Percentiles rank a stretch among this genome's conserved stretches.
Evolutionary conservation across 1,140 invertebrate genomes (phyloP).

Genomic region (Laupala kohalensis): DNA sequence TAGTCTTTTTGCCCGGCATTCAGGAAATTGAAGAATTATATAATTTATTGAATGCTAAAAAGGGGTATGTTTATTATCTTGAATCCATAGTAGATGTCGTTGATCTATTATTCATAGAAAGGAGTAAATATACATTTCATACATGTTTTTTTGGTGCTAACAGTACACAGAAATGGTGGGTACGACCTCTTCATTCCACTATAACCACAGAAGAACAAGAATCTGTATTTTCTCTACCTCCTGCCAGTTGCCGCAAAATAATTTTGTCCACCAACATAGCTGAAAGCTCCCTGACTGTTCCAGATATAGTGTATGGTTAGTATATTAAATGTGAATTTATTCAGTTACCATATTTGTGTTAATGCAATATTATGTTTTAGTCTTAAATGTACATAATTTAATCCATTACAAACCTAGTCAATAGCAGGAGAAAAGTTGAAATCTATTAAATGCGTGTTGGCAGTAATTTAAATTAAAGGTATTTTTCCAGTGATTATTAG

Average conservation of each 20-base stretch:
- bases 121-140: too few species aligned
- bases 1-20: constrained; percentile 81
- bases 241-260: constrained; percentile 54
- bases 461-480: too few species aligned
- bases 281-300: constrained; percentile 92
- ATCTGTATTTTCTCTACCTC: constrained; percentile 45
- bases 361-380: not conserved
- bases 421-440: too few species aligned
- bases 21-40: constrained; percentile 60
- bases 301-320: constrained; percentile 72
- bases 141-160: constrained; percentile 1
- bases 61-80: not conserved
- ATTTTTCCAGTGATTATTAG: too few species aligned
- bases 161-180: constrained; percentile 22
- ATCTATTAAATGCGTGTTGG: too few species aligned
- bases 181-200: constrained; percentile 56
- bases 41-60: constrained; percentile 18
- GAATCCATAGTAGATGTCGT: not conserved
- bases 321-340: constrained; percentile 14
- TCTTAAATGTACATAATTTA: too few species aligned
- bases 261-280: constrained; percentile 94
- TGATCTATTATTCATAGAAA: not conserved
- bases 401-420: too few species aligned
- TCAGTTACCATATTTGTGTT: not conserved
- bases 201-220: constrained; percentile 54